These are phyloP conservation scores for Penaeus indicus DNA, from an alignment of 1,140 invertebrate species.

Conservation along the genomic window DNA sequence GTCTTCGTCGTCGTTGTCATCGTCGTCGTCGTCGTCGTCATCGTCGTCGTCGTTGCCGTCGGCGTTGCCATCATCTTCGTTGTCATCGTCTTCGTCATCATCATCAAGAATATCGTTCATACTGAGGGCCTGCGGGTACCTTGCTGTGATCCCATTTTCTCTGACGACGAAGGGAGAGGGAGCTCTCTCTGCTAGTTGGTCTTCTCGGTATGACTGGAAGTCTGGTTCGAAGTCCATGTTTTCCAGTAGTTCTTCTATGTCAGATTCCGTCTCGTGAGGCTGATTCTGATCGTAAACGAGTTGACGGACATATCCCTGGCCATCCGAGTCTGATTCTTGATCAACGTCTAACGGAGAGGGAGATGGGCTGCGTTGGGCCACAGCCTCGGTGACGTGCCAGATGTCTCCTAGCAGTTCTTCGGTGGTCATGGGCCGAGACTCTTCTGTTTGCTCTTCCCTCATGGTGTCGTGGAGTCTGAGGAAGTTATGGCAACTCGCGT, in stretches of 20 bases:
- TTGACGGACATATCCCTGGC: conserved; percentile 36
- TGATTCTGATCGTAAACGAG: conserved; percentile 34
- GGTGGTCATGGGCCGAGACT: neutral
- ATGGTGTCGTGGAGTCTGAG: neutral
- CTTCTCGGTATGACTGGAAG: neutral
- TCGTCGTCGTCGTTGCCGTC: too few species aligned
- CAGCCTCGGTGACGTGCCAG: neutral
- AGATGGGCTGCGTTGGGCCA: neutral
- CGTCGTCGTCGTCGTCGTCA: too few species aligned
- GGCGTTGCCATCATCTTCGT: too few species aligned
- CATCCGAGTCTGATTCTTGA: neutral
- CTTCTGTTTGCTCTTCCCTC: neutral
- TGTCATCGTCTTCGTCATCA: too few species aligned
- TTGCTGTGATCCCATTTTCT: too few species aligned
- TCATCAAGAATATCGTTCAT: too few species aligned
- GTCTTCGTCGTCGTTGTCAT: too few species aligned
- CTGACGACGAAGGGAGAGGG: too few species aligned
- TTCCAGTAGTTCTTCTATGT: conserved; percentile 52
- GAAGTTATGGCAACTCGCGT: conserved; percentile 48
- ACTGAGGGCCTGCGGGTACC: too few species aligned
- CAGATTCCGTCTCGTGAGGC: conserved; percentile 28
- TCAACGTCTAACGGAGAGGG: conserved; percentile 15
- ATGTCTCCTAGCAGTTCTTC: neutral
- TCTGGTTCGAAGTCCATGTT: conserved; percentile 46
- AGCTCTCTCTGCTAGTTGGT: neutral